These are phyloP conservation scores for Autographa pulchrina DNA, from an alignment of 2,888 invertebrate species.

Conservation along the genomic window DNA sequence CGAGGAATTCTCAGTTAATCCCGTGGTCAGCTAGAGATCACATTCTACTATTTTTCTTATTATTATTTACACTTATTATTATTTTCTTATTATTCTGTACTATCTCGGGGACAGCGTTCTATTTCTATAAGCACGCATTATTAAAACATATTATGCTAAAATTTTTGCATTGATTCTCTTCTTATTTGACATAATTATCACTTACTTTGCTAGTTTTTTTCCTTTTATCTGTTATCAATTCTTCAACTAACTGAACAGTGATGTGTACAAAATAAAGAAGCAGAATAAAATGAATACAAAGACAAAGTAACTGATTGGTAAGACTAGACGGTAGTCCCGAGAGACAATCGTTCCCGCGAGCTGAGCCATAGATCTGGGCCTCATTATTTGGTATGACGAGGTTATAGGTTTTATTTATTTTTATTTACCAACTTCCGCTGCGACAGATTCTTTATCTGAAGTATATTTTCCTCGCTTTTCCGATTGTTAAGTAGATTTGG, in stretches of 20 bases:
- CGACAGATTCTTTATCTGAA: background rate
- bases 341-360: background rate
- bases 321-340: conserved; percentile 15
- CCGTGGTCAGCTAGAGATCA: no score
- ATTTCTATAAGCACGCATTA: no score
- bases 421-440: background rate
- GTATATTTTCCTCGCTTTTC: background rate
- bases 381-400: conserved; percentile 4
- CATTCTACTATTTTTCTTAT: no score
- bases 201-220: background rate
- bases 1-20: no score
- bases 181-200: no score
- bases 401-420: background rate
- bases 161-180: no score
- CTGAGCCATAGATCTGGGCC: background rate
- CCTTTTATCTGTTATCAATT: background rate
- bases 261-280: background rate
- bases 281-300: conserved; percentile 14
- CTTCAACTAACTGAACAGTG: background rate
- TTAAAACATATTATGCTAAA: no score
- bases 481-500: background rate
- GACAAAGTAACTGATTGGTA: conserved; percentile 17
- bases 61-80: no score
- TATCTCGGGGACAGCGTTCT: no score
- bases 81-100: no score